Percentiles rank a stretch among this genome's conserved stretches.
Conservation (phyloP, 2,113 vertebrate genomes). For the Dasyurus viverrinus region DNA sequence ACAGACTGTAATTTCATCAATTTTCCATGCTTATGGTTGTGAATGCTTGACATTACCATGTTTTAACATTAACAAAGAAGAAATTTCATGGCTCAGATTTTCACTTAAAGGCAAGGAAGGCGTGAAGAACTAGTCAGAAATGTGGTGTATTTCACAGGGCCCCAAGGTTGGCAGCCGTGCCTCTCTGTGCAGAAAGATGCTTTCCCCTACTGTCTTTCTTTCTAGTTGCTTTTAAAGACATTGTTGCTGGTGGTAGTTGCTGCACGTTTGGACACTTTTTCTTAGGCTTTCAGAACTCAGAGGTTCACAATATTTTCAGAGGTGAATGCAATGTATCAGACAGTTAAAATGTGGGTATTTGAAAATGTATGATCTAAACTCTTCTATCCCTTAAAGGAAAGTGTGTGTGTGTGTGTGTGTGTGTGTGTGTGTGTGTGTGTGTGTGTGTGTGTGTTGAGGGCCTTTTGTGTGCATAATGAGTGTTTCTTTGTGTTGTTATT, state of each 20-base stretch:
- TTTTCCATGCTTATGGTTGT: conserved; percentile 87
- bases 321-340: background rate
- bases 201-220: conserved; percentile 52
- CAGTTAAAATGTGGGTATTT: background rate
- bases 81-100: conserved; percentile 90
- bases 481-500: background rate
- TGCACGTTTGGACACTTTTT: background rate
- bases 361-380: background rate
- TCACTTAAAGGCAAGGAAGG: conserved; percentile 80
- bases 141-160: conserved; percentile 9
- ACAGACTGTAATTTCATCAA: conserved; percentile 89
- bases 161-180: conserved; percentile 33
- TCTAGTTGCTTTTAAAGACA: background rate
- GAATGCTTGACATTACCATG: conserved; percentile 90
- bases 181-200: conserved; percentile 6
- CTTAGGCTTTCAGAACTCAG: background rate
- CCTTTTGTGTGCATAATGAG: background rate
- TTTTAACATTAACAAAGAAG: conserved; percentile 89
- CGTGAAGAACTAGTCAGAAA: conserved; percentile 80
- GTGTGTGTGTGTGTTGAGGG: background rate
- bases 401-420: background rate
- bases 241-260: background rate
- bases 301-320: background rate
- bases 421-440: background rate
- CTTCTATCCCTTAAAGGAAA: conserved; percentile 22